Conservation (phyloP, 1,140 invertebrate species). For the Drosophila gunungcola region DNA sequence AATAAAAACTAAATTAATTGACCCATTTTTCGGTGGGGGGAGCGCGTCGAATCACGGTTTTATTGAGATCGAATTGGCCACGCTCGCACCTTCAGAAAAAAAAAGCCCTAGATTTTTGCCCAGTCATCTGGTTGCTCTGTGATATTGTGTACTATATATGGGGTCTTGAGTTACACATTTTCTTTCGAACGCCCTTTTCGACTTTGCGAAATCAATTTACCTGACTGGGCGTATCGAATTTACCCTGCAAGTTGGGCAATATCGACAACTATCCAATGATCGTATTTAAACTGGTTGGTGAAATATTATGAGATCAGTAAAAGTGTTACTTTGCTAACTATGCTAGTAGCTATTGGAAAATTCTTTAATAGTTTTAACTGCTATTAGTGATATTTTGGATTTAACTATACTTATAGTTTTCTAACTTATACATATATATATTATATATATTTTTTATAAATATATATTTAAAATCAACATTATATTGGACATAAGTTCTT, state of each 20-base stretch:
- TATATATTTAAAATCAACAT: no score
- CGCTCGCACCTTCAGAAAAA: slow-evolving; percentile 26
- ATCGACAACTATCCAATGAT: slow-evolving; percentile 15
- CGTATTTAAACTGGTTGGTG: slow-evolving; percentile 9
- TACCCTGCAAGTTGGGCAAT: slow-evolving; percentile 18
- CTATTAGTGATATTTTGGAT: no score
- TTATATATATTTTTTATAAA: no score
- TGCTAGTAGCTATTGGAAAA: no score
- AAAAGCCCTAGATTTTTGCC: slow-evolving; percentile 32
- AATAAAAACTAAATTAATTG: slow-evolving; percentile 25
- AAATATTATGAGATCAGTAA: background rate
- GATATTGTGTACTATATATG: background rate
- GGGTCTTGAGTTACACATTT: background rate
- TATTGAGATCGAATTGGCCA: slow-evolving; percentile 67
- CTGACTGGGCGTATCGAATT: slow-evolving; percentile 25
- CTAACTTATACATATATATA: no score
- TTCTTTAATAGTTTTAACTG: no score
- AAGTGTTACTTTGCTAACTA: no score
- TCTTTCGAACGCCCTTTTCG: slow-evolving; percentile 1
- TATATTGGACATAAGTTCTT: no score
- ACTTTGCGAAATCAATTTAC: slow-evolving; percentile 56
- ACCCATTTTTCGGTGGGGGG: slow-evolving; percentile 45
- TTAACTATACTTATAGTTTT: no score
- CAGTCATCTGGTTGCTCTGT: slow-evolving; percentile 40
- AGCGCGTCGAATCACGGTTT: slow-evolving; percentile 51